phyloP scores from a whole-genome alignment of 2,797 vertebrate species.

The Myiotriccus ornatus region DNA sequence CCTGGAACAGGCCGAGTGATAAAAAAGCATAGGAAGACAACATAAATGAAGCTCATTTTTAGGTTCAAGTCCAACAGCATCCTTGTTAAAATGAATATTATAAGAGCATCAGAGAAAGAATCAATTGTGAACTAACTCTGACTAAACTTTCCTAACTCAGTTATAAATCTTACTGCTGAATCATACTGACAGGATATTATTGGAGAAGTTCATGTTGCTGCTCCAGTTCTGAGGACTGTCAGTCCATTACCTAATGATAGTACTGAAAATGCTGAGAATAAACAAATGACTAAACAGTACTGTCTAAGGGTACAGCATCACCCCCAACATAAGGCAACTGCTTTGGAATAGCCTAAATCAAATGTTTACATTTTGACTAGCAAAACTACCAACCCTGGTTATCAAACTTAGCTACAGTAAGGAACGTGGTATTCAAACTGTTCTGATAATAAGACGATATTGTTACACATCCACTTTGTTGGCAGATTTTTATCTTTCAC shows the following conservation, averaged over 20 bases:
- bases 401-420: not conserved
- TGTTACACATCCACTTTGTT: not conserved
- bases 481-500: constrained; percentile 13
- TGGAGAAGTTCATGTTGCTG: not conserved
- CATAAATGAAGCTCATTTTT: not conserved
- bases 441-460: not conserved
- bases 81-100: not conserved
- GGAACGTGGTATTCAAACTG: not conserved
- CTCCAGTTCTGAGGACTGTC: not conserved
- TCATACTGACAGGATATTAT: not conserved
- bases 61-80: not conserved
- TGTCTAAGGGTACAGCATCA: not conserved
- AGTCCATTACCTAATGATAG: not conserved
- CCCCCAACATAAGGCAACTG: not conserved
- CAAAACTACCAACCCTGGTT: not conserved
- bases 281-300: not conserved
- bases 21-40: not conserved
- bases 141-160: not conserved
- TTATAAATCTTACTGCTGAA: not conserved
- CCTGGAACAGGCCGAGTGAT: not conserved
- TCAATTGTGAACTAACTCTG: not conserved
- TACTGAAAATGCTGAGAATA: not conserved
- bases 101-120: not conserved
- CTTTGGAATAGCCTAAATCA: not conserved
- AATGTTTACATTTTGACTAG: not conserved